Evolutionary conservation across 2,888 invertebrate genomes (phyloP), one percentile per base, ranked within the genome.

Genomic region (Synergus itoensis): DNA sequence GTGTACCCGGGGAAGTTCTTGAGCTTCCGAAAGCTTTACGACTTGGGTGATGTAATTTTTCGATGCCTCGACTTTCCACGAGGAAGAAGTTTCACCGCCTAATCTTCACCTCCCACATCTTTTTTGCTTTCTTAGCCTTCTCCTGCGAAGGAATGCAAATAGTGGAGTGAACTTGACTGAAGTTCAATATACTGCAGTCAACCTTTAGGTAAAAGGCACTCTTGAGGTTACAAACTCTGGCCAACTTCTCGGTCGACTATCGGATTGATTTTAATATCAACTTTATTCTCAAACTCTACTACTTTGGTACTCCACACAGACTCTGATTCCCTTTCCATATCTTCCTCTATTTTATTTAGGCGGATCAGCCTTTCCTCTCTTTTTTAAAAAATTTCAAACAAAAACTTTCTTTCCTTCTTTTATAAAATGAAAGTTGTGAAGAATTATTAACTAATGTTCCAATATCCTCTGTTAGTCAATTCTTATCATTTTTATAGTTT

Each of bases 251-350:
- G 84, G 82, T 85, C 87, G 89, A 88, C 90, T 89, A 89, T 90
- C 88, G 89, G 88, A 91, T 91, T 91, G 90, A 91, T 91, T 91
- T 91, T 91, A 91, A 91, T 91, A 91, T 90, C 90, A 91, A 91
- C 90, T 90, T 89, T 90, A 86, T 88, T 90, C 88, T 84, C 83
- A 76, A 86, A 85, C 87, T 87, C 81, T 77, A 79, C 82, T 78
- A 77, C 65, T 79, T 77, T 69, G 21, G 40, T 63, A 76, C 63
- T 73, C 41, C 36, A 36, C 73, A 57, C 36, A 53, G 18, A 73
- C 36, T 73, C 48, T 53, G 36, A 57, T 36, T 73, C 73, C 53
- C 73, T 73, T 57, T 57, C n/a, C 36, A 57, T 53, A 69, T 40
- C 67, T 76, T 62, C 18, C 45, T 62, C 41, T 7, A 67, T 77